These are phyloP conservation scores for Platorchestia sp. DNA, from an alignment of 1,140 invertebrate species.

Conservation along the genomic window DNA sequence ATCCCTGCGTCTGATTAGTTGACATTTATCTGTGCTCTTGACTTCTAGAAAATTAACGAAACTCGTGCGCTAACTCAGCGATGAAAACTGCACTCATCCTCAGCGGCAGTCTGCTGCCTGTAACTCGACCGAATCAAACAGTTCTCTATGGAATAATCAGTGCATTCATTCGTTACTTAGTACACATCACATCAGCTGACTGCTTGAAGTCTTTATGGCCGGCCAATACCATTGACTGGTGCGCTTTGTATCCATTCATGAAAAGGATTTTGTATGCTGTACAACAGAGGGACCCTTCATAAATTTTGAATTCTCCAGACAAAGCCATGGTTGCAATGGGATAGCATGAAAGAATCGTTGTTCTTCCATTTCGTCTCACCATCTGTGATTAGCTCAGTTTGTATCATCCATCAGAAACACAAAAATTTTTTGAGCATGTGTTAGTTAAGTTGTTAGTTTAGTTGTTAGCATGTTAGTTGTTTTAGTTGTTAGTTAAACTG, in stretches of 20 bases:
- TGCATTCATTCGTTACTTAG: too few relatives aligned
- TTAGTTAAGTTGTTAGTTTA: background rate
- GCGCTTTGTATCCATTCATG: background rate
- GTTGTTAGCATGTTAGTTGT: too few relatives aligned
- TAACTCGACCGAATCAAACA: background rate
- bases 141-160: too few relatives aligned
- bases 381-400: background rate
- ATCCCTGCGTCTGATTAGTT: background rate
- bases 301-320: background rate
- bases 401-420: background rate
- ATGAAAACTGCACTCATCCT: background rate
- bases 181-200: too few relatives aligned
- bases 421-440: background rate
- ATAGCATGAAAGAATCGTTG: background rate
- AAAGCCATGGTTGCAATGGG: background rate
- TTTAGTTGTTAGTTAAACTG: too few relatives aligned
- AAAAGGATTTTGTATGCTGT: background rate
- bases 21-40: background rate
- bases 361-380: background rate
- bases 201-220: background rate
- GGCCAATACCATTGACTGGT: background rate
- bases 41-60: background rate
- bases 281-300: background rate
- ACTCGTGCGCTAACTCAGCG: background rate
- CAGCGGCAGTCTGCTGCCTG: background rate